These are phyloP conservation scores for Bucco capensis DNA, from an alignment of 2,113 vertebrate species.

Conservation along the genomic window DNA sequence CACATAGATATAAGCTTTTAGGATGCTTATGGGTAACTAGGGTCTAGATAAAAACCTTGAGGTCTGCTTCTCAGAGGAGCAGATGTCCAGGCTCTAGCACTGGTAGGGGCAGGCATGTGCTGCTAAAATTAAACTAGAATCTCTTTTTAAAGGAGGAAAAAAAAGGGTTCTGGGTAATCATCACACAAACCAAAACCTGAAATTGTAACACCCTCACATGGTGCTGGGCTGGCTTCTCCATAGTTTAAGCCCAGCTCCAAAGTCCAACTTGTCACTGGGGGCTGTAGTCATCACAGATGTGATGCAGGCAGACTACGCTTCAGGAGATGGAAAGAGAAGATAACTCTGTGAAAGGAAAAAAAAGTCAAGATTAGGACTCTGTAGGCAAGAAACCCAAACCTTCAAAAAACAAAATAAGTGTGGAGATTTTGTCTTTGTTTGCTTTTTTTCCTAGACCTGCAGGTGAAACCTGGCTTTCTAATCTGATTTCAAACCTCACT, in stretches of 20 bases:
- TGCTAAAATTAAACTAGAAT: not conserved
- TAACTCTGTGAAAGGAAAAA: not conserved
- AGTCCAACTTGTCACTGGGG: not conserved
- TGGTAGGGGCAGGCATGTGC: not conserved
- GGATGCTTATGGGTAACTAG: not conserved
- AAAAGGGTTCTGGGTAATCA: not conserved
- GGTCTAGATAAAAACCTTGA: not conserved
- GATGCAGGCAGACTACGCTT: not conserved
- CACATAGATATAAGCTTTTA: accelerated
- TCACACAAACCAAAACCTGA: not conserved
- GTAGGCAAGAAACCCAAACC: not conserved
- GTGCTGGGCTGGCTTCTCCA: not conserved
- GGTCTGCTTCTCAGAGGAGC: not conserved
- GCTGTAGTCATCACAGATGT: not conserved
- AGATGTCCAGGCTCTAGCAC: not conserved
- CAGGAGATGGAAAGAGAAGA: not conserved
- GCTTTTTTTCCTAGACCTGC: not conserved
- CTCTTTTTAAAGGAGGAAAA: not conserved
- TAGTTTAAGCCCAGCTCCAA: not conserved
- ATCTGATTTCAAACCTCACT: not conserved
- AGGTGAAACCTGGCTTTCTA: not conserved
- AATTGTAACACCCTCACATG: not conserved
- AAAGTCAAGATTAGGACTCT: not conserved
- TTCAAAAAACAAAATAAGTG: not conserved
- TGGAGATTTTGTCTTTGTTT: not conserved